These are phyloP conservation scores for Adrianichthys oophorus DNA, from an alignment of 2,797 vertebrate species.

Conservation along the genomic window DNA sequence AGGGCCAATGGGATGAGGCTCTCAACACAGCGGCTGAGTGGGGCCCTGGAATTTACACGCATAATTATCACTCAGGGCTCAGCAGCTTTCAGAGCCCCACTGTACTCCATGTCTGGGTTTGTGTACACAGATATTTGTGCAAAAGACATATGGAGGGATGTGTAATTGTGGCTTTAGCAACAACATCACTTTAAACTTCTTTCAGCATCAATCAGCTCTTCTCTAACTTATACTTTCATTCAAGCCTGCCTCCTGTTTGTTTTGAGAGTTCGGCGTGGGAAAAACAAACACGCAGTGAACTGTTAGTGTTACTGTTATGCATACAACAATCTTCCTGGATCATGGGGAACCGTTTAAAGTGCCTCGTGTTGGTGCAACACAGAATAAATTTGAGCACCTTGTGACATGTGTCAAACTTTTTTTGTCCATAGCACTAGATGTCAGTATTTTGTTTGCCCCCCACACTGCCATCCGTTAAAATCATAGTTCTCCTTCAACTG, in stretches of 20 bases:
- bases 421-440: slow-evolving; percentile 64
- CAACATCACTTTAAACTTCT: slow-evolving; percentile 47
- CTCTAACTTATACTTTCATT: slow-evolving; percentile 73
- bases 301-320: slow-evolving; percentile 40
- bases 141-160: slow-evolving; percentile 29
- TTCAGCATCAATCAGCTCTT: slow-evolving; percentile 58
- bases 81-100: slow-evolving; percentile 55
- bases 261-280: slow-evolving; percentile 69
- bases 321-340: slow-evolving; percentile 33
- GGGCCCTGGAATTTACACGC: slow-evolving; percentile 70
- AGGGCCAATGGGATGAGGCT: slow-evolving; percentile 48
- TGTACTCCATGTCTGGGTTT: slow-evolving; percentile 21
- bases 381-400: slow-evolving; percentile 23
- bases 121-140: slow-evolving; percentile 5
- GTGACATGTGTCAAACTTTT: slow-evolving; percentile 12
- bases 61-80: slow-evolving; percentile 70
- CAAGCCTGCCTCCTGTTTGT: slow-evolving; percentile 49
- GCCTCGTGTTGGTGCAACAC: slow-evolving; percentile 34
- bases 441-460: slow-evolving; percentile 65
- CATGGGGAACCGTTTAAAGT: slow-evolving; percentile 31
- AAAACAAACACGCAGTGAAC: slow-evolving; percentile 54
- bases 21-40: slow-evolving; percentile 63
- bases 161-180: slow-evolving; percentile 59
- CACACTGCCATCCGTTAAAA: slow-evolving; percentile 35
- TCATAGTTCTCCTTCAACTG: slow-evolving; percentile 10